These are phyloP conservation scores for Tethea ocularis DNA, from an alignment of 2,888 invertebrate genomes.

Conservation along the genomic window DNA sequence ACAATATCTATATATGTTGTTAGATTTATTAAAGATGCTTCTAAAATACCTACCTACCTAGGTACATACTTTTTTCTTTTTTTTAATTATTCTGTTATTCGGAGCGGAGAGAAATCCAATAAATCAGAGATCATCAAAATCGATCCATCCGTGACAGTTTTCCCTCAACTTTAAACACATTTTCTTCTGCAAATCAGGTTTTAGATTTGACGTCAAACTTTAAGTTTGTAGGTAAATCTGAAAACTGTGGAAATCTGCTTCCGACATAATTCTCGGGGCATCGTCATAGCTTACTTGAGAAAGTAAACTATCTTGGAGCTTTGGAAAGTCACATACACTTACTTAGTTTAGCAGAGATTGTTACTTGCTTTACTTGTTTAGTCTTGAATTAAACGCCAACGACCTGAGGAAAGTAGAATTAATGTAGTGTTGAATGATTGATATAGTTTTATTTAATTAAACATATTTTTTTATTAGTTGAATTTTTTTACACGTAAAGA, in stretches of 20 bases:
- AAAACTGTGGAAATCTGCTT: constrained; percentile 1
- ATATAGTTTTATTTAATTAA: too few relatives aligned
- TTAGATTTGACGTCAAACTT: constrained; percentile 3
- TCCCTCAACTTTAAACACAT: neutral
- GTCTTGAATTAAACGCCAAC: neutral
- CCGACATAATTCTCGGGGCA: constrained; percentile 7
- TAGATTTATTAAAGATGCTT: too few relatives aligned
- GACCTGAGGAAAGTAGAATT: neutral
- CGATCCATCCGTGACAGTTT: neutral
- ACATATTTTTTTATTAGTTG: too few relatives aligned
- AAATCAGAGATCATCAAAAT: too few relatives aligned
- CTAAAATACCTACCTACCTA: too few relatives aligned
- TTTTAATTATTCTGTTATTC: too few relatives aligned
- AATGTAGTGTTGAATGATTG: too few relatives aligned
- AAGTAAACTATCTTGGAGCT: constrained; percentile 5
- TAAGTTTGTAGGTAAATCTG: neutral
- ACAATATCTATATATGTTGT: too few relatives aligned
- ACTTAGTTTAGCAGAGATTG: constrained; percentile 1
- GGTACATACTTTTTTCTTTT: too few relatives aligned
- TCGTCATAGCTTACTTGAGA: constrained; percentile 8
- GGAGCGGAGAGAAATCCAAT: too few relatives aligned
- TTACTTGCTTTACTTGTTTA: neutral
- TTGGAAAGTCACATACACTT: constrained; percentile 8
- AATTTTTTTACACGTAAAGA: too few relatives aligned
- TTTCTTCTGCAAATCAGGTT: neutral